Evolutionary conservation across 92 coral and sea anemone genomes (phyloP), one percentile per base, ranked within the genome.

Genomic region (Actinernus sp.): DNA sequence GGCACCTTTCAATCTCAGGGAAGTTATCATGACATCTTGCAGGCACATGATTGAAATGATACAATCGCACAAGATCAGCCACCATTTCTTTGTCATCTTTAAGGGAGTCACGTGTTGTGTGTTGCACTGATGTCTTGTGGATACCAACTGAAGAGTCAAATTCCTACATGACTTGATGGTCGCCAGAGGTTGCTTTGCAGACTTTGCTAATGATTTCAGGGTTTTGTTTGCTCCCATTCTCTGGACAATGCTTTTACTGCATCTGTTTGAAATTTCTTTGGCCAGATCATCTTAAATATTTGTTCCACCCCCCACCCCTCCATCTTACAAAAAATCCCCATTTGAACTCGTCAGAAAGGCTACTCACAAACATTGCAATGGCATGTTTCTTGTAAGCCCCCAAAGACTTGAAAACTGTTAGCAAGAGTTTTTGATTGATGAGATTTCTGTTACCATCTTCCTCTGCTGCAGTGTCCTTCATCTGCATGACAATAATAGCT

Each of bases 211-310:
- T 66, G 24, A 66, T 13, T 66, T 18, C 8, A 66, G 56, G 82
- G 88, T 82, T 82, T 82, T 82, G 76, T 81, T 81, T 49, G 71
- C 77, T n/a, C 82, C 82, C 88, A 82, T 82, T 65, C 82, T 55
- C 31, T 74, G 73, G 3, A 62, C 82, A 62, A 74, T 74, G 44
- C 41, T 31, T 48, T 74, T 74, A 30, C 82, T 63, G 37, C 34
- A 23, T 31, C 63, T 61, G 64, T 73, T 73, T 30, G 37, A 18
- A 28, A 61, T 61, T 52, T 73, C 71, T 52, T 61, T 71, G 1
- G 63, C 81, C 51, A 73, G 49, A 40, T 73, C 72, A 73, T 73
- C 81, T 51, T 73, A 62, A 49, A 60, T 73, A 58, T 73, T 73
- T 1, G 36, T 50, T 22, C 81, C 72, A 48, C 52, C 81, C 31